Conservation (phyloP, 1,140 invertebrate genomes). For the Leptopilina boulardi region DNA sequence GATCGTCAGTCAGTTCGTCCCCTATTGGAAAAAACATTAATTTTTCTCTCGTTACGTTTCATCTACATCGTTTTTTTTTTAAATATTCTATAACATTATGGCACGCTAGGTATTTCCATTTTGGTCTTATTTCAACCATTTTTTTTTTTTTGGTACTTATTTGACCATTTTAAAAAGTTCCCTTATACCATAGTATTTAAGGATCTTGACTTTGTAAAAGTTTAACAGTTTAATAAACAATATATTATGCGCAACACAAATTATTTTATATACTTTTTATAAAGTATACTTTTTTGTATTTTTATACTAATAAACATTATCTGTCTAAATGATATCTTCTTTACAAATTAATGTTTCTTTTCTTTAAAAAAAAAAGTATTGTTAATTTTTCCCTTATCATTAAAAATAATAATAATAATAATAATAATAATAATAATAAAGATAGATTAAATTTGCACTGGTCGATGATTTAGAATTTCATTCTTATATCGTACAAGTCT, state of each 20-base stretch:
- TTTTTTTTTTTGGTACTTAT: not conserved
- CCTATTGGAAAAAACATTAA: not conserved
- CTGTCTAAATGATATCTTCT: not conserved
- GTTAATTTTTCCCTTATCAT: not conserved
- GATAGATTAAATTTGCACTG: not conserved
- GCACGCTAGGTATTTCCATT: slow-evolving; percentile 19
- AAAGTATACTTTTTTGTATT: too few species aligned
- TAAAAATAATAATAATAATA: not conserved
- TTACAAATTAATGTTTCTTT: not conserved
- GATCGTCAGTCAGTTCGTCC: too few species aligned
- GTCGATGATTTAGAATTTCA: slow-evolving; percentile 23
- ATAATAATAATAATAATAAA: not conserved
- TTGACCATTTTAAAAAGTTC: slow-evolving; percentile 21
- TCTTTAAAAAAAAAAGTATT: slow-evolving; percentile 7
- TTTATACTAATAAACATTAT: too few species aligned
- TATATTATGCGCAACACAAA: slow-evolving; percentile 56
- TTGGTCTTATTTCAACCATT: not conserved
- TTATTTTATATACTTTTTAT: not conserved
- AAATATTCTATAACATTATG: slow-evolving; percentile 17
- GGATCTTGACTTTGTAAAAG: slow-evolving; percentile 52
- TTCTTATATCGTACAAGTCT: slow-evolving; percentile 29
- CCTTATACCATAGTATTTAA: slow-evolving; percentile 53
- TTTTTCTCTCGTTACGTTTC: slow-evolving; percentile 1
- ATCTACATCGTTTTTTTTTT: not conserved
- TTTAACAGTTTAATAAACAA: slow-evolving; percentile 59